Evolutionary conservation across 2,797 vertebrate species (phyloP).

Genomic region (Gymnoscopelus braueri): DNA sequence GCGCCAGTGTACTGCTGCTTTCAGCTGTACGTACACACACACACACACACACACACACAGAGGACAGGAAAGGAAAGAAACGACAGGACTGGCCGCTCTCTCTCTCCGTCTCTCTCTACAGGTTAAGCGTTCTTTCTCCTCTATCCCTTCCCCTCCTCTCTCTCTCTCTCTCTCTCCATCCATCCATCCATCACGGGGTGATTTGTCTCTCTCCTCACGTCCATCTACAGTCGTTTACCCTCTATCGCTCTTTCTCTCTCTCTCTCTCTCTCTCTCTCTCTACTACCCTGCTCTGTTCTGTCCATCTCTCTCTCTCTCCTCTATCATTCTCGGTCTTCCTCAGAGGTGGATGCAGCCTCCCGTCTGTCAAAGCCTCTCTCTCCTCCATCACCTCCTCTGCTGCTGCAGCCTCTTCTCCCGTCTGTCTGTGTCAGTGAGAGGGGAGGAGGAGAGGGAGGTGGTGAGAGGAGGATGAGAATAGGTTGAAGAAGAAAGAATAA

Average conservation of each 20-base stretch:
- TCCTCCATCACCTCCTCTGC: background rate
- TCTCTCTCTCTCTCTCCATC: background rate
- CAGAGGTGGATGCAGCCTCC: background rate
- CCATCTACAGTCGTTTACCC: background rate
- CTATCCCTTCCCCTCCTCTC: background rate
- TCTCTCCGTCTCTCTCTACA: background rate
- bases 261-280: conserved; percentile 10
- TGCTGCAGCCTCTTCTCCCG: background rate
- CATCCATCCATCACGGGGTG: no score
- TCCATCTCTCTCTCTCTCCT: background rate
- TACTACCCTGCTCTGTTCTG: background rate
- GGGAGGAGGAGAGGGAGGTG: background rate
- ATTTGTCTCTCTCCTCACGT: background rate
- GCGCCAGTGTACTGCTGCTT: no score
- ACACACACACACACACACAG: no score
- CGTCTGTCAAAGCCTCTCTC: no score
- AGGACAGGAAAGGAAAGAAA: no score
- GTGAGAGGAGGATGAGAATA: background rate
- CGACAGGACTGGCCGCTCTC: conserved; percentile 16
- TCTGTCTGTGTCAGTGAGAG: background rate
- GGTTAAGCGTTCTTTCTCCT: conserved; percentile 1
- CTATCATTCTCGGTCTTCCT: no score
- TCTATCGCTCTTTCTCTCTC: conserved; percentile 3
- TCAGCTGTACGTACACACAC: no score
- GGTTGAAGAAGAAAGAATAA: background rate